Percentiles rank a stretch among this genome's conserved stretches.
Evolutionary conservation across 2,113 vertebrate species (phyloP).

Genomic region (Centropristis striata): DNA sequence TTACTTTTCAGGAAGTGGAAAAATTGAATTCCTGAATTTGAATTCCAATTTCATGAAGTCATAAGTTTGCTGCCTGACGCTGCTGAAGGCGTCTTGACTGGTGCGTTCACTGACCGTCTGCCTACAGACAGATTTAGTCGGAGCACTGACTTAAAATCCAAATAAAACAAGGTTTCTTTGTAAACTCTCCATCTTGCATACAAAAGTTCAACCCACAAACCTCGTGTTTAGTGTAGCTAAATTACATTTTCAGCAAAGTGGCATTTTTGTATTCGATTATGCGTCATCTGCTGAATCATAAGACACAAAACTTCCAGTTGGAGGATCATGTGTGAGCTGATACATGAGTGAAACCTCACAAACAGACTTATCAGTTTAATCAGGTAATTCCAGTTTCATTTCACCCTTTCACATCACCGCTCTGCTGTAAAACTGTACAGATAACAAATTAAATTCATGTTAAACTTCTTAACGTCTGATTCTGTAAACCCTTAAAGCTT

Average conservation of each 20-base stretch:
- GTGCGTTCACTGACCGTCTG: constrained; percentile 30
- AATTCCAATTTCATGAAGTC: constrained; percentile 41
- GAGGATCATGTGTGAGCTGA: background rate
- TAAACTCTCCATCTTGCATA: constrained; percentile 45
- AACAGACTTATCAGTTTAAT: constrained; percentile 33
- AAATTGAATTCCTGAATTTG: constrained; percentile 33
- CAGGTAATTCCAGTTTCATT: constrained; percentile 59
- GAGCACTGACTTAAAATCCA: background rate
- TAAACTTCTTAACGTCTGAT: constrained; percentile 5
- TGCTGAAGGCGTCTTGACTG: constrained; percentile 27
- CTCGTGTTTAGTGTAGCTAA: constrained; percentile 1
- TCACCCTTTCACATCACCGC: background rate
- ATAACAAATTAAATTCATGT: constrained; percentile 14
- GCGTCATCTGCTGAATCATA: background rate
- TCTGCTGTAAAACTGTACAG: constrained; percentile 21
- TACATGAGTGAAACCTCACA: background rate
- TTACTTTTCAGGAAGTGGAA: constrained; percentile 39
- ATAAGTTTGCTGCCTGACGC: constrained; percentile 31
- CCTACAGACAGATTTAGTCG: constrained; percentile 14
- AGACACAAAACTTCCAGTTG: constrained; percentile 49
- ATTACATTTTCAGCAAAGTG: background rate
- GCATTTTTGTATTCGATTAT: background rate
- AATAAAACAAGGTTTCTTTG: constrained; percentile 31
- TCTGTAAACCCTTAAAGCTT: constrained; percentile 60
- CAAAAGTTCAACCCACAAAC: constrained; percentile 16